Evolutionary conservation across 2,797 vertebrate species (phyloP).

Genomic region (Darevskia mixta): DNA sequence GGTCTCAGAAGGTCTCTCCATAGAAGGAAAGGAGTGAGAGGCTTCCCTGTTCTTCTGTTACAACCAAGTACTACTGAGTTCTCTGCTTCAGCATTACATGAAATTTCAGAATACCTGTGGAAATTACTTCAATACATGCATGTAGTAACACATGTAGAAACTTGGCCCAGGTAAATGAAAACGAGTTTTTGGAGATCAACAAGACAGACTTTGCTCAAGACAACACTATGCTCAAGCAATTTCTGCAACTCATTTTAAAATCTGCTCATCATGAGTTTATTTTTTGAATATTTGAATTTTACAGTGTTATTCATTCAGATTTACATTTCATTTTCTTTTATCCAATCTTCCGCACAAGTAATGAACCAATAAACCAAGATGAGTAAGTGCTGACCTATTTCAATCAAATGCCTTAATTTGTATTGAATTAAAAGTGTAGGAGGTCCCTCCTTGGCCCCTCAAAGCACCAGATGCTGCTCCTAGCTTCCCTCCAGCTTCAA

Average conservation of each 20-base stretch:
- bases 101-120: not conserved
- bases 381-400: not conserved
- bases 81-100: not conserved
- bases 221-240: not conserved
- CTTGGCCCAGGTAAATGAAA: not conserved
- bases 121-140: not conserved
- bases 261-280: not conserved
- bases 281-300: not conserved
- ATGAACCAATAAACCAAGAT: not conserved
- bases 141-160: not conserved
- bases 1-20: too few relatives aligned
- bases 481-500: not conserved
- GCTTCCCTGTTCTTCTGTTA: too few relatives aligned
- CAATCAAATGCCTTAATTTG: not conserved
- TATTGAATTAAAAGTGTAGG: not conserved
- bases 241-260: conserved; percentile 3
- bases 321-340: not conserved
- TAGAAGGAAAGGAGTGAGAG: too few relatives aligned
- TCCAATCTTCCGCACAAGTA: not conserved
- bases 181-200: not conserved
- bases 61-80: not conserved
- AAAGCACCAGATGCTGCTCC: not conserved
- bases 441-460: not conserved
- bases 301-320: not conserved
- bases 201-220: not conserved